Evolutionary conservation across 2,888 invertebrate genomes (phyloP).

Genomic region (Marasmarcha lunaedactyla): DNA sequence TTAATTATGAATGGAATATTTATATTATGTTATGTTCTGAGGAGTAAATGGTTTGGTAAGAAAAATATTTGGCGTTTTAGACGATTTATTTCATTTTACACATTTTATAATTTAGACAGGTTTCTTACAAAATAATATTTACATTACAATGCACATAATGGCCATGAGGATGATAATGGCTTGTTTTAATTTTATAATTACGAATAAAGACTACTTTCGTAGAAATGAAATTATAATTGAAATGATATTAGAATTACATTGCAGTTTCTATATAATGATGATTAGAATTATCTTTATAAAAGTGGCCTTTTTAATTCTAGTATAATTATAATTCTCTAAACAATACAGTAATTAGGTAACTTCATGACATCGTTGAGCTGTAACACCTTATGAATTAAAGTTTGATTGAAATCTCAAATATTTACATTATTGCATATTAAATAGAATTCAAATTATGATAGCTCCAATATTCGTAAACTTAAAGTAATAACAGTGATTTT

Average conservation of each 20-base stretch:
- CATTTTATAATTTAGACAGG: slow-evolving; percentile 59
- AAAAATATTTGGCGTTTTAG: slow-evolving; percentile 41
- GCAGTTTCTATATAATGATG: not conserved
- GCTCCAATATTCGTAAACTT: slow-evolving; percentile 16
- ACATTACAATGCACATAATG: slow-evolving; percentile 56
- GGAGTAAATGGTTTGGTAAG: too few species aligned
- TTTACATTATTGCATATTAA: slow-evolving; percentile 36
- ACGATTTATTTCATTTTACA: slow-evolving; percentile 69
- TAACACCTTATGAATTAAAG: slow-evolving; percentile 49
- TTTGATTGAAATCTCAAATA: slow-evolving; percentile 44
- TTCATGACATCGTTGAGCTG: slow-evolving; percentile 59
- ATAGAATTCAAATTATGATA: slow-evolving; percentile 23
- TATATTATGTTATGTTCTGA: too few species aligned
- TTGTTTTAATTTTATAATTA: not conserved
- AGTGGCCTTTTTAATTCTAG: slow-evolving; percentile 36
- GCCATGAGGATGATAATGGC: slow-evolving; percentile 23
- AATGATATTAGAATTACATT: slow-evolving; percentile 7
- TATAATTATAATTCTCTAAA: slow-evolving; percentile 8
- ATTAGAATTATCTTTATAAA: slow-evolving; percentile 13
- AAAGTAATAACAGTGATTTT: slow-evolving; percentile 3
- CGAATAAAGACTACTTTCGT: not conserved
- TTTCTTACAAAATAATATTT: slow-evolving; percentile 53
- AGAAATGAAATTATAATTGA: not conserved
- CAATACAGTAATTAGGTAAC: slow-evolving; percentile 39
- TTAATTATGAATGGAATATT: too few species aligned